Conservation (phyloP, 2,888 invertebrate genomes). For the Pyrochroa serraticornis region DNA sequence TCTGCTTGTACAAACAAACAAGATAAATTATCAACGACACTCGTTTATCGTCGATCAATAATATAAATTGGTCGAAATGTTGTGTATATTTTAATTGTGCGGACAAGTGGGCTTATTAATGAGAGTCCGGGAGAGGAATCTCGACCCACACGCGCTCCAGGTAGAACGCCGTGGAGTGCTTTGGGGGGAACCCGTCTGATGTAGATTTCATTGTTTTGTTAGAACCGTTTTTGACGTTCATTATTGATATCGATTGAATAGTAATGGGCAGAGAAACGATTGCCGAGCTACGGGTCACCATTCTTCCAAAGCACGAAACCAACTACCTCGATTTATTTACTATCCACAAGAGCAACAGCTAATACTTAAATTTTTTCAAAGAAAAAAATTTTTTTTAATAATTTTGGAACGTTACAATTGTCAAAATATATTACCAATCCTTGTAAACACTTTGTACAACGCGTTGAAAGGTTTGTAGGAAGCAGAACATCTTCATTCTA, state of each 20-base stretch:
- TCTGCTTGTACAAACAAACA: conserved; percentile 44
- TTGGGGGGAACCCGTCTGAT: conserved; percentile 30
- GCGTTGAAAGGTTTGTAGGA: too few relatives aligned
- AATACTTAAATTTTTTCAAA: too few relatives aligned
- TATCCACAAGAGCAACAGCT: too few relatives aligned
- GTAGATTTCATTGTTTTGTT: conserved; percentile 36
- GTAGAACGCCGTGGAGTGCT: conserved; percentile 37
- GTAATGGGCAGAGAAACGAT: too few relatives aligned
- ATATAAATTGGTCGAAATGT: conserved; percentile 59
- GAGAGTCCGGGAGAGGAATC: conserved; percentile 49
- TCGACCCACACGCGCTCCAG: conserved; percentile 53
- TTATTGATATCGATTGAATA: conserved; percentile 34
- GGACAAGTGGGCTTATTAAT: conserved; percentile 59
- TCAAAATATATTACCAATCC: too few relatives aligned
- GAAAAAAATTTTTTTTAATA: too few relatives aligned
- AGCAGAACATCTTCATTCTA: too few relatives aligned
- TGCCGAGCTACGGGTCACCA: too few relatives aligned
- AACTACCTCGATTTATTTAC: too few relatives aligned
- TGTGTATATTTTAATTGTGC: conserved; percentile 60
- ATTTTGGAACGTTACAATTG: too few relatives aligned
- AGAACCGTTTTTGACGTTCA: conserved; percentile 26
- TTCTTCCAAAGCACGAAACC: too few relatives aligned
- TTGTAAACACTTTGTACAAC: too few relatives aligned
- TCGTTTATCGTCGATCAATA: conserved; percentile 58
- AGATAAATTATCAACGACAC: conserved; percentile 52